Evolutionary conservation across 2,888 invertebrate species (phyloP), one percentile per base, ranked within the genome.

Genomic region (Drosophila macrothrix): DNA sequence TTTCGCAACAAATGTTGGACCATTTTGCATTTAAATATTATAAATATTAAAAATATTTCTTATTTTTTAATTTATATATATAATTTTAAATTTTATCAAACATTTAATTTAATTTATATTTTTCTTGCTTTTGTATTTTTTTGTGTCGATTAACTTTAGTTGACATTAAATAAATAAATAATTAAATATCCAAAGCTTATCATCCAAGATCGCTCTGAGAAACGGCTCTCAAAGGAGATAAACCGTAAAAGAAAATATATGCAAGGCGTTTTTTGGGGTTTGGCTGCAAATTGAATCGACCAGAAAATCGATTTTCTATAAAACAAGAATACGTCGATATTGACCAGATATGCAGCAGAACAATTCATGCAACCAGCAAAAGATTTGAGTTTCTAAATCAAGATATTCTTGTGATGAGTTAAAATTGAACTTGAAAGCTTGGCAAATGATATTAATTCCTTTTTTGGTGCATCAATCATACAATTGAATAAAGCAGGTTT

Each of bases 331-430:
- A 16, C 2, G 4, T 16, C 1, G 2, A 35, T 1, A 33, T 19
- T 7, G 3, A 14, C 19, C 14, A 31, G 1, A 12, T 31, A 16
- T 35, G 6, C 22, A 35, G 16, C 33, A 54, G 33, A 16, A 33
- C 1, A 9, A n/a, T 22, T 2, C 4, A 14, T 46, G 43, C 31
- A 1, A 43, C 0, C 22, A 7, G 0, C 0, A 22, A 46, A 4
- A 7, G 46, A 22, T 16, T 46, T 22, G 0, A 4, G 22, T 22
- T 16, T 46, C 7, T 4, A 14, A 46, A 0, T 6, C 14, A 43
- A 3, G 6, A 3, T 4, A 2, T 14, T 46, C 7, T 3, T 22
- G 14, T 16, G 22, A 46, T 46, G 16, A 7, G 4, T 1, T 22
- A 1, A 46, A 22, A 7, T n/a, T 16, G 4, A 16, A 14, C 7